Evolutionary conservation across 2,888 invertebrate genomes (phyloP).

Genomic region (Ormyrus rosae): DNA sequence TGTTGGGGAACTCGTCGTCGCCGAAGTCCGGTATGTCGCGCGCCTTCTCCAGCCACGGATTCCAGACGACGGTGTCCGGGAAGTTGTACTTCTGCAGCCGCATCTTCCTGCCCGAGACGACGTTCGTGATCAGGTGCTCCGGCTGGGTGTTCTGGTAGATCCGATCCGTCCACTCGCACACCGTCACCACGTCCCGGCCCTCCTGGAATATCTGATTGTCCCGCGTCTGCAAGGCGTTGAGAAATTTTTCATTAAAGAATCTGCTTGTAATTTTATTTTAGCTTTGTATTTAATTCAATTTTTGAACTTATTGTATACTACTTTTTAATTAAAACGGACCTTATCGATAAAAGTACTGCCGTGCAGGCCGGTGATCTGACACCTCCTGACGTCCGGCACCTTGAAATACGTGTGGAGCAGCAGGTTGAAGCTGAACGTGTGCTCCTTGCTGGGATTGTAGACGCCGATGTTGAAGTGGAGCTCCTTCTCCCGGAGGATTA

Average conservation of each 20-base stretch:
- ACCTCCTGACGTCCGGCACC: constrained; percentile 94
- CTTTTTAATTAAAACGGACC: constrained; percentile 75
- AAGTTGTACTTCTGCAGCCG: constrained; percentile 95
- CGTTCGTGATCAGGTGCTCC: constrained; percentile 94
- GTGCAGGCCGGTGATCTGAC: constrained; percentile 94
- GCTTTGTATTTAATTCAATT: not conserved
- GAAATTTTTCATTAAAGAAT: not conserved
- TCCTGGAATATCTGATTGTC: constrained; percentile 92
- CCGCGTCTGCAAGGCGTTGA: constrained; percentile 80
- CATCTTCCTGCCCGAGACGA: constrained; percentile 94
- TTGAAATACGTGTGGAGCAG: constrained; percentile 96
- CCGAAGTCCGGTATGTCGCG: constrained; percentile 95
- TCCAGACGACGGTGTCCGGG: constrained; percentile 98
- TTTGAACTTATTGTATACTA: not conserved
- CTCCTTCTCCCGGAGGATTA: constrained; percentile 93
- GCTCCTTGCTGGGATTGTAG: constrained; percentile 94
- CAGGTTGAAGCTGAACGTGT: constrained; percentile 93
- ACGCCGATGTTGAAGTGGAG: constrained; percentile 95
- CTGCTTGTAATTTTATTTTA: too few species aligned
- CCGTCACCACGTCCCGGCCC: constrained; percentile 91
- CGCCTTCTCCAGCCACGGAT: constrained; percentile 96
- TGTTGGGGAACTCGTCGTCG: constrained; percentile 97
- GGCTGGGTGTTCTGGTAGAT: constrained; percentile 95
- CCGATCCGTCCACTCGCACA: constrained; percentile 95
- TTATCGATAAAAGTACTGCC: constrained; percentile 94